Evolutionary conservation across 2,888 invertebrate species (phyloP), one percentile per base, ranked within the genome.

Genomic region (Eristalis intricaria): DNA sequence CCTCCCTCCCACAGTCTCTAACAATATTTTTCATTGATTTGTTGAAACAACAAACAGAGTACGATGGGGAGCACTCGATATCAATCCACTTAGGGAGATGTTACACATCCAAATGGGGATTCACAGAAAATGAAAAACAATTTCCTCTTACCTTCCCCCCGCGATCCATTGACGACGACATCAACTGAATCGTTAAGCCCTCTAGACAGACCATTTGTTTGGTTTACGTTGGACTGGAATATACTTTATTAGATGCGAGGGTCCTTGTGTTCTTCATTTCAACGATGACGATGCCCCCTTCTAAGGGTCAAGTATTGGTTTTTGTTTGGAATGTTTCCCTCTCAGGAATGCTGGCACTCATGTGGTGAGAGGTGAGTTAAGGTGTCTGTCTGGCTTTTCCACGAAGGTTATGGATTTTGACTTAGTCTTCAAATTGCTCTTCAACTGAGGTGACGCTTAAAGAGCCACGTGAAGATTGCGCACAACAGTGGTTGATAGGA

Each of bases 151-250:
- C 15, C 26, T 1, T 0, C 0, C 13, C 13, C 22, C 22, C 0
- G 3, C 22, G 29, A 11, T 15, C 26, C 50, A 5, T 10, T 32
- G 32, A 8, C 32, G 32, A 8, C n/a, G 50, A 50, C 19, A 50
- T 19, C 50, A 19, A 2, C 50, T 5, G 19, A 50, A 50, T 50
- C 50, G 19, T n/a, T 50, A 4, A 50, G 50, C 50, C 5, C 50
- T 8, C 19, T 19, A 50, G 35, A 23, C 10, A 64, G 64, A 50
- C 65, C 64, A 65, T 75, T 65, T 65, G n/a, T 75, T 65, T 73
- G 43, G 43, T 43, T 63, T 75, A 56, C 56, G 15, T 32, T 23
- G n/a, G 50, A 32, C 22, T 23, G n/a, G 50, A 32, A 56, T 4
- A 23, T 32, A 56, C 23, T 64, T 64, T 29, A 64, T 64, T 56